phyloP scores from a whole-genome alignment of 2,113 vertebrate genomes.

The Trogon surrucura region DNA sequence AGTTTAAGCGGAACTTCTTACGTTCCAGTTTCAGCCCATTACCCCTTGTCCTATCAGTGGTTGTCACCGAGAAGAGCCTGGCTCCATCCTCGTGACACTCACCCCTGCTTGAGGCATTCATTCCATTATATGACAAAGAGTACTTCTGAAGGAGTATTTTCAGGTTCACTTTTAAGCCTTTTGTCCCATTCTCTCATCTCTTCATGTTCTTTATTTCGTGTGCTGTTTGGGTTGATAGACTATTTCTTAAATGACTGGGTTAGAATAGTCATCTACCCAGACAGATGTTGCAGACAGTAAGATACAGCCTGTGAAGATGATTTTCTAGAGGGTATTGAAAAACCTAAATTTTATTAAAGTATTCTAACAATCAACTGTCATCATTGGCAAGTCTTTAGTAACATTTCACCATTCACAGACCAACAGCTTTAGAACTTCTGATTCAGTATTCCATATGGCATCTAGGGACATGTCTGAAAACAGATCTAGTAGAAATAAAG shows the following conservation, averaged over 20 bases:
- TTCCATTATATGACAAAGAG: neutral
- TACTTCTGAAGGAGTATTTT: neutral
- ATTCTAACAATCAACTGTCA: neutral
- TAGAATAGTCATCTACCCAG: neutral
- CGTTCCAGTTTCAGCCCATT: too few relatives aligned
- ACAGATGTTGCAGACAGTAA: neutral
- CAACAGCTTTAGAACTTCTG: neutral
- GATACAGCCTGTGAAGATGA: neutral
- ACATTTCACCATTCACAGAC: neutral
- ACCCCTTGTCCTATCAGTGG: too few relatives aligned
- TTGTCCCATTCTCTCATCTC: neutral
- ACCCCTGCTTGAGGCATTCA: neutral
- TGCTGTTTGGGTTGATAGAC: neutral
- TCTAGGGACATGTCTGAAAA: neutral
- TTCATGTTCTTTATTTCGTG: neutral
- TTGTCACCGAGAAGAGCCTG: too few relatives aligned
- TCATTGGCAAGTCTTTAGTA: neutral
- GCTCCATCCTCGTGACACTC: too few relatives aligned
- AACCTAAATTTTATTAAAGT: neutral
- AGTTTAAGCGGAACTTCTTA: too few relatives aligned
- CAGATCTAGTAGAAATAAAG: constrained; percentile 11
- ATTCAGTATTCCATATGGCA: neutral
- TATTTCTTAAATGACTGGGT: neutral
- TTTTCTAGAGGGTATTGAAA: neutral
- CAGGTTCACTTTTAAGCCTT: neutral